phyloP scores from a whole-genome alignment of 23 tunicate genomes.

The Clavelina lepadiformis region DNA sequence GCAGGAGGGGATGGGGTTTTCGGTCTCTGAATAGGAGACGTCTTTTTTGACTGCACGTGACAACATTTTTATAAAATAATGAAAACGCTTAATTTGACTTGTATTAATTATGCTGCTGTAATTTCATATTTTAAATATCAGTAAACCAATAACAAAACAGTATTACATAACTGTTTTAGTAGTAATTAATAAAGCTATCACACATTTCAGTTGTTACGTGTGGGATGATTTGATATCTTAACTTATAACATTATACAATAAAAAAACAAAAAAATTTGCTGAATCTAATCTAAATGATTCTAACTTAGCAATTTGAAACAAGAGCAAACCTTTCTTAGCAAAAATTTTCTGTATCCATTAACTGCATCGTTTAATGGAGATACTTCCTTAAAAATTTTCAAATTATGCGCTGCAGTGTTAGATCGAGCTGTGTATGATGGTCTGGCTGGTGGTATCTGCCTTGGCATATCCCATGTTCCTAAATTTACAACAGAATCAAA shows the following conservation, averaged over 20 bases:
- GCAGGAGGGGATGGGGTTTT: no score
- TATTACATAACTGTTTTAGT: no score
- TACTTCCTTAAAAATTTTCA: constrained; percentile 32
- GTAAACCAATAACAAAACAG: no score
- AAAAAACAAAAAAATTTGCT: background rate
- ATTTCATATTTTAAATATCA: no score
- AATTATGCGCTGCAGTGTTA: constrained; percentile 32
- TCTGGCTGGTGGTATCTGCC: constrained; percentile 71
- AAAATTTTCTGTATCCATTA: constrained; percentile 69
- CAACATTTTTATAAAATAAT: no score
- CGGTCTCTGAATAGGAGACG: no score
- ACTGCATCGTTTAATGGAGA: constrained; percentile 59
- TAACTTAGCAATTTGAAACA: no score
- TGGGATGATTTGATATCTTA: background rate
- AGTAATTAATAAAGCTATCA: no score
- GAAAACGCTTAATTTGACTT: no score
- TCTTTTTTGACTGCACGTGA: no score
- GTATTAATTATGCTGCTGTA: no score
- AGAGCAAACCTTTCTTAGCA: constrained; percentile 6
- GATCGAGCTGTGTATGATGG: constrained; percentile 86
- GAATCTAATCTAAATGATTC: background rate
- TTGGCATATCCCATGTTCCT: constrained; percentile 98
- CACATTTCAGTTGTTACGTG: background rate
- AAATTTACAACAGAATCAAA: background rate
- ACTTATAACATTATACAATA: background rate